Evolutionary conservation across 1,140 invertebrate genomes (phyloP), one percentile per base, ranked within the genome.

Genomic region (Drosophila ohnishii): DNA sequence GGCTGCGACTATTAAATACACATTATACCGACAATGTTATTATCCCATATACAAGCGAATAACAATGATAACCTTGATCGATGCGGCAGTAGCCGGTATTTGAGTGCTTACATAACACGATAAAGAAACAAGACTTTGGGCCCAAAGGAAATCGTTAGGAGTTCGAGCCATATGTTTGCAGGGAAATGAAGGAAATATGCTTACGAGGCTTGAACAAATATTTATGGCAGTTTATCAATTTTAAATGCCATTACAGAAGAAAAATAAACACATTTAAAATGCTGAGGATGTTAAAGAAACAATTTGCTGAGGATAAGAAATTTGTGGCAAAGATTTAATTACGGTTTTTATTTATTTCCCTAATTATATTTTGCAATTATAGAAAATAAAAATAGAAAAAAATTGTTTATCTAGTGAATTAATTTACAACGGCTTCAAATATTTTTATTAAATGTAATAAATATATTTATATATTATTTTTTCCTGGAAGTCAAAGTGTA

Each of bases 21-120:
- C 76, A 86, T 77, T 83, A 79, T 61, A 59, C 42, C 28, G 44
- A 71, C 65, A 71, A 34, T 71, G 67, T 59, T 71, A 71, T 71
- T 71, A 70, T 71, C 35, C 30, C 16, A n/a, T 64, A 63, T 45
- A 66, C 62, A 69, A 55, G 30, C 57, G 71, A 73, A 66, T 57
- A 70, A 70, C 67, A 48, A 66, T 44, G 51, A 76, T 83, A 83
- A 64, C 67, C 79, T 83, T 86, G 79, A 87, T 79, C 78, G 48
- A 42, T 66, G 44, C 56, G 51, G 39, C 75, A 78, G 45, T 44
- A 75, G 76, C 63, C 69, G 74, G 16, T 32, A 71, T 62, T 71
- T 63, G 14, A 62, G 19, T 59, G 44, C 25, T 58, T 42, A 35
- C 9, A 50, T 28, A 47, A 60, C 13, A 32, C 16, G 22, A 11